phyloP scores from a whole-genome alignment of 1,140 invertebrate genomes.

The Drosophila takahashii region DNA sequence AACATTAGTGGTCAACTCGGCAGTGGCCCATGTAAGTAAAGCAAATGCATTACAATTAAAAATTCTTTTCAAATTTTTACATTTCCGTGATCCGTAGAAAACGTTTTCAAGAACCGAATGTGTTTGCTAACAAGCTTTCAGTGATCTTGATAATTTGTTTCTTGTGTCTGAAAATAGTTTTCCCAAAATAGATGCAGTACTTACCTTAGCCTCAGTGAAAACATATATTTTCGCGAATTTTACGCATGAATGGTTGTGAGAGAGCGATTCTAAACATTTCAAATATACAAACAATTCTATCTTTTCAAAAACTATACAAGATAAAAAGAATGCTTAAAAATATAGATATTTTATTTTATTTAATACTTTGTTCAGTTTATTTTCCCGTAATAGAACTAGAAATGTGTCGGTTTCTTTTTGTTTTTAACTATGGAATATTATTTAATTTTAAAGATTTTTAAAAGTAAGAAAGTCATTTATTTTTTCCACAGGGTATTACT shows the following conservation, averaged over 20 bases:
- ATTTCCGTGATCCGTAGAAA: conserved; percentile 34
- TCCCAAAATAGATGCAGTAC: conserved; percentile 16
- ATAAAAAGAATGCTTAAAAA: too few species aligned
- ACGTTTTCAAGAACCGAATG: conserved; percentile 3
- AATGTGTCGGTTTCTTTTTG: too few species aligned
- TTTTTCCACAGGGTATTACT: too few species aligned
- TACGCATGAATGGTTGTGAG: background rate
- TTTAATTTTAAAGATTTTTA: too few species aligned
- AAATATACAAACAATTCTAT: background rate
- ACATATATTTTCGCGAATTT: conserved; percentile 8
- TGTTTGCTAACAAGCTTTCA: background rate
- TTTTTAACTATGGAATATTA: too few species aligned
- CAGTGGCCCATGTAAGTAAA: conserved; percentile 88
- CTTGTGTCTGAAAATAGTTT: conserved; percentile 25
- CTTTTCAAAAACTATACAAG: too few species aligned
- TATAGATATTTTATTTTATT: too few species aligned
- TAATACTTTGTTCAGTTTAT: too few species aligned
- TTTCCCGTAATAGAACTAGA: too few species aligned
- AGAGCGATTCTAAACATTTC: background rate
- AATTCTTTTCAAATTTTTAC: background rate
- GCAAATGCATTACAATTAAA: background rate
- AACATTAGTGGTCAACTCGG: conserved; percentile 88
- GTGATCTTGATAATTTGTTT: conserved; percentile 27
- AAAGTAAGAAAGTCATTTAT: too few species aligned
- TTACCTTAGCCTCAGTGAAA: background rate